These are phyloP conservation scores for Aphidius gifuensis DNA, from an alignment of 1,140 invertebrate species.

Conservation along the genomic window DNA sequence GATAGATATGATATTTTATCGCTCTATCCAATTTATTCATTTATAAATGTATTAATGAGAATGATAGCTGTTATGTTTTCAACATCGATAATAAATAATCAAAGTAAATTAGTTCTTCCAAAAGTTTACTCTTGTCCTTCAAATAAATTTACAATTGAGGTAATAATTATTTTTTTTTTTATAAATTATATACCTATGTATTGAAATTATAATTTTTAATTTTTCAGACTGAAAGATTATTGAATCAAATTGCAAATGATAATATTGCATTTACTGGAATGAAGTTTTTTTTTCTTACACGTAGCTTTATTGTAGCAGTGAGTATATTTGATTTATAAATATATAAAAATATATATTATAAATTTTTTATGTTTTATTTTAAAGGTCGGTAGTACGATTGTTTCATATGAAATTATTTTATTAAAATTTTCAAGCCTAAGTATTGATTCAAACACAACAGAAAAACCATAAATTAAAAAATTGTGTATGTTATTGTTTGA, in stretches of 20 bases:
- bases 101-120: conserved; percentile 58
- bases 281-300: conserved; percentile 63
- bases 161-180: conserved; percentile 30
- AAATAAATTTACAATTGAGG: conserved; percentile 59
- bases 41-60: conserved; percentile 59
- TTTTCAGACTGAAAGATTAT: conserved; percentile 59
- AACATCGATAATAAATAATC: conserved; percentile 61
- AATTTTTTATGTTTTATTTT: conserved; percentile 6
- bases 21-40: conserved; percentile 60
- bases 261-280: conserved; percentile 61
- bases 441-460: conserved; percentile 28
- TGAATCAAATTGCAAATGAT: conserved; percentile 60
- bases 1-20: conserved; percentile 25
- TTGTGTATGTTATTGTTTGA: too few species aligned
- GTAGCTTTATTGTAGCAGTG: conserved; percentile 64
- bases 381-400: conserved; percentile 54
- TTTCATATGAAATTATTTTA: conserved; percentile 55
- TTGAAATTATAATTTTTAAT: too few species aligned
- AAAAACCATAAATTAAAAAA: too few species aligned
- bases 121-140: conserved; percentile 59
- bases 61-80: conserved; percentile 59
- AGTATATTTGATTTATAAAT: conserved; percentile 27
- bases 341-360: not conserved
- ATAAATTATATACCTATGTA: not conserved
- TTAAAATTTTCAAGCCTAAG: conserved; percentile 50